Conservation (phyloP, 2,888 invertebrate species). For the Heteromyza rotundicornis region DNA sequence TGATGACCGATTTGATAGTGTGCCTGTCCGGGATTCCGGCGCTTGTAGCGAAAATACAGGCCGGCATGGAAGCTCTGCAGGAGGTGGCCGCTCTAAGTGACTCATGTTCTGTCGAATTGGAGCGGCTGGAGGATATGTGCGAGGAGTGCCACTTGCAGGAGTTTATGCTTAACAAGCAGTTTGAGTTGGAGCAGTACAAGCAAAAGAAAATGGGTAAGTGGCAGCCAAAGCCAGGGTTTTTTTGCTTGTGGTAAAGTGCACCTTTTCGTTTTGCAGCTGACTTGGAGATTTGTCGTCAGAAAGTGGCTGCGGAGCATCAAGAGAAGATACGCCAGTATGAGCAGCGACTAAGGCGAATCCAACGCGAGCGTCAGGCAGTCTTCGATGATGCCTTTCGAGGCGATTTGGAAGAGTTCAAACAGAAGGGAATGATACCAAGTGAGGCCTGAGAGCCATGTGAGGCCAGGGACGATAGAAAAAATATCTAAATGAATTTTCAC, state of each 20-base stretch:
- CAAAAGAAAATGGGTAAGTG: conserved; percentile 69
- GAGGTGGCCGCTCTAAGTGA: conserved; percentile 65
- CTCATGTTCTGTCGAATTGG: conserved; percentile 67
- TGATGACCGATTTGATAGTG: conserved; percentile 50
- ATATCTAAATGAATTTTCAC: background rate
- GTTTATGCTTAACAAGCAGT: conserved; percentile 69
- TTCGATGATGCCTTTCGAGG: conserved; percentile 74
- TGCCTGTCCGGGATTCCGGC: conserved; percentile 53
- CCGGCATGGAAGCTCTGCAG: conserved; percentile 59
- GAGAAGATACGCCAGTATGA: conserved; percentile 67
- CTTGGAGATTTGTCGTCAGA: conserved; percentile 62
- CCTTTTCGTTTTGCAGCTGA: conserved; percentile 44
- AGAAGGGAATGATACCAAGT: conserved; percentile 70
- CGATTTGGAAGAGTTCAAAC: conserved; percentile 71
- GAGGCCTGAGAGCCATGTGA: no score
- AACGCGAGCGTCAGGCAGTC: conserved; percentile 72
- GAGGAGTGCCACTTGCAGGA: conserved; percentile 71
- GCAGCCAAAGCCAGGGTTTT: background rate
- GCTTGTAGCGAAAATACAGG: conserved; percentile 58
- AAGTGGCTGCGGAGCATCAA: conserved; percentile 67
- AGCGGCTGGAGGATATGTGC: conserved; percentile 68
- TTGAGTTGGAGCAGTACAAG: conserved; percentile 69
- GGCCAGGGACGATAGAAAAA: no score
- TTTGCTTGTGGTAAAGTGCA: background rate
- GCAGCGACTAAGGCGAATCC: conserved; percentile 64